Base-by-base conservation (phyloP, 2,113 vertebrate genomes). In the Macaca nemestrina region DNA sequence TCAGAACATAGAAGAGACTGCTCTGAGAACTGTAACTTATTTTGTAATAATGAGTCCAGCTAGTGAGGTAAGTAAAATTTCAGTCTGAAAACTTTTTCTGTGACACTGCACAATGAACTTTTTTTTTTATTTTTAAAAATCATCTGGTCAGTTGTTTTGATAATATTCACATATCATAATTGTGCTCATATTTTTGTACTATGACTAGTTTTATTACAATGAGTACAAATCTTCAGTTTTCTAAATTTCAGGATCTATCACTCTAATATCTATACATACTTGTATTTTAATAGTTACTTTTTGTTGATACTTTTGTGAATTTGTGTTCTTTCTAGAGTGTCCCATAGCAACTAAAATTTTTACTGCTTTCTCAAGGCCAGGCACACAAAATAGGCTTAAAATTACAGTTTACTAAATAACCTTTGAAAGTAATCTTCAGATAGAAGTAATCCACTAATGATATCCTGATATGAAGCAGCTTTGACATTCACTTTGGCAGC, bases 61-160 rank as follows among this genome's bases (percentile, higher is more conserved):
- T 88, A 55, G 12, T 78, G 27, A 95, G 38, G 30, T 81, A 48
- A 76, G 32, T 32, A 59, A 86, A 96, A 68, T 57, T 90, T 84
- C 55, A 75, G 5, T 32, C 18, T 48, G 89, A 86, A 92, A 88
- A 55, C 35, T 79, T 88, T 95, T 83, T 78, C 76, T 61, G 93
- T 95, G 50, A 70, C 79, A 92, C n/a, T 25, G 35, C 6, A 83
- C n/a, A 86, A 70, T 27, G 3, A 57, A 94, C 30, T 87, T 96
- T 90, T 96, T 90, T 96, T 90, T n/a, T 93, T 90, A 59, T 94
- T 93, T 79, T 76, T 95, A 81, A 9, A 98, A 96, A 92, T 81
- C 52, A 80, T 61, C 32, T 90, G 25, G 16, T 8, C 59, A 95
- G 30, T 38, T 95, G 67, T 81, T 86, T 94, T 89, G 57, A 73